Evolutionary conservation across 92 coral and sea anemone species (phyloP), one percentile per base, ranked within the genome.

Genomic region (Palythoa grandis): DNA sequence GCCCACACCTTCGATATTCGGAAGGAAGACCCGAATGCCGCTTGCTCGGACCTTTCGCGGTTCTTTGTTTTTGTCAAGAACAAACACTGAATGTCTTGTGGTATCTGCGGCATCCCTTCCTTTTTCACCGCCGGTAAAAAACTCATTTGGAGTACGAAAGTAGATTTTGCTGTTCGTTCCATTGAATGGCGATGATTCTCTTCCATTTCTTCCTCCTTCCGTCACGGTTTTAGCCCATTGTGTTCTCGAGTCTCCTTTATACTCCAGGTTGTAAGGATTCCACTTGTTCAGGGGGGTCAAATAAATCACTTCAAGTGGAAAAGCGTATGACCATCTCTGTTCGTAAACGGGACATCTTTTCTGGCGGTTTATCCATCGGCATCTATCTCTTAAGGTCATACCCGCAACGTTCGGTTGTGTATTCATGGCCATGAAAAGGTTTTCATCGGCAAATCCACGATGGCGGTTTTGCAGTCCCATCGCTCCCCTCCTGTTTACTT

Each of bases 361-460:
- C 48, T 74, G 24, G 15, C 76, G 7, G 15, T 53, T 54, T 47
- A 5, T 50, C 23, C 86, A 37, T 70, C 69, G 24, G 52, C 91
- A 88, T 15, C 60, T 75, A 0, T 37, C 37, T 38, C 20, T 76
- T 52, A 76, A 8, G 16, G 80, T 78, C 93, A 92, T 84, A 71
- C 93, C 90, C 13, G 95, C 88, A 2, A 91, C 92, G 25, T 86
- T 91, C 16, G 88, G 48, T 83, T 93, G 96, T n/a, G 92, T 87
- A 14, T 40, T 93, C 92, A 91, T 86, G 47, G 96, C 96, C 92
- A 93, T 84, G 74, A 89, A 91, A 9, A 93, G 86, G 86, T 91
- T 93, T 61, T 70, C 90, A 65, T 91, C 96, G 17, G 96, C 74
- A 78, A 47, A 93, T 16, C 96, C 96, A 4, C 96, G 92, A 48